Conservation (phyloP, 1,140 invertebrate genomes). For the Drosophila mojavensis region DNA sequence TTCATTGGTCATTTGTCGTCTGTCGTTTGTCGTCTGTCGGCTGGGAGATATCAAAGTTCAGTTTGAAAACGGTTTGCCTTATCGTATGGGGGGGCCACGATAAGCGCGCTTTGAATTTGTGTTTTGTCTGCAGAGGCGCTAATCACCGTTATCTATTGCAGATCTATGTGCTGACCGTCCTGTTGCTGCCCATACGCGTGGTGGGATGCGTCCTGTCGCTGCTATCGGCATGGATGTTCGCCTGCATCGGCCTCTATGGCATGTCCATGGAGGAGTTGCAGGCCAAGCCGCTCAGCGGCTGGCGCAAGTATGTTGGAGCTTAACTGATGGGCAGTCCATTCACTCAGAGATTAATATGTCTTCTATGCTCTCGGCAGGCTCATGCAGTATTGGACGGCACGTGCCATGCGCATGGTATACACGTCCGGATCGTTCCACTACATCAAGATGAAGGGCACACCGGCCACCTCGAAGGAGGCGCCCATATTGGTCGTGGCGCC, state of each 20-base stretch:
- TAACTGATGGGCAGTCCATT: no score
- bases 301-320: conserved; percentile 89
- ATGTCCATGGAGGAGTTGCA: conserved; percentile 90
- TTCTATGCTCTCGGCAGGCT: conserved; percentile 45
- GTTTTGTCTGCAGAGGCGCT: conserved; percentile 1
- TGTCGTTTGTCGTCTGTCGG: not conserved
- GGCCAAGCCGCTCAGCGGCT: conserved; percentile 90
- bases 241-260: conserved; percentile 91
- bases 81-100: conserved; percentile 1
- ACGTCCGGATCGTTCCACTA: conserved; percentile 92
- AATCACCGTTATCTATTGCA: conserved; percentile 84
- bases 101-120: not conserved
- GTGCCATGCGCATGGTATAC: conserved; percentile 89
- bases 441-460: conserved; percentile 88
- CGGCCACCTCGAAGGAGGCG: conserved; percentile 88
- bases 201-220: conserved; percentile 90
- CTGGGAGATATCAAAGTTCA: conserved; percentile 26
- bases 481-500: conserved; percentile 94
- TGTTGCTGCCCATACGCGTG: conserved; percentile 90
- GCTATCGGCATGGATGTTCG: conserved; percentile 91
- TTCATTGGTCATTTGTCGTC: not conserved
- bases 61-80: conserved; percentile 7
- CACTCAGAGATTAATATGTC: no score
- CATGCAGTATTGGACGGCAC: conserved; percentile 62
- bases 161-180: conserved; percentile 92